Percentiles rank a stretch among this genome's conserved stretches.
These are phyloP conservation scores for Chunga burmeisteri DNA, from an alignment of 2,113 vertebrate genomes.

Conservation along the genomic window DNA sequence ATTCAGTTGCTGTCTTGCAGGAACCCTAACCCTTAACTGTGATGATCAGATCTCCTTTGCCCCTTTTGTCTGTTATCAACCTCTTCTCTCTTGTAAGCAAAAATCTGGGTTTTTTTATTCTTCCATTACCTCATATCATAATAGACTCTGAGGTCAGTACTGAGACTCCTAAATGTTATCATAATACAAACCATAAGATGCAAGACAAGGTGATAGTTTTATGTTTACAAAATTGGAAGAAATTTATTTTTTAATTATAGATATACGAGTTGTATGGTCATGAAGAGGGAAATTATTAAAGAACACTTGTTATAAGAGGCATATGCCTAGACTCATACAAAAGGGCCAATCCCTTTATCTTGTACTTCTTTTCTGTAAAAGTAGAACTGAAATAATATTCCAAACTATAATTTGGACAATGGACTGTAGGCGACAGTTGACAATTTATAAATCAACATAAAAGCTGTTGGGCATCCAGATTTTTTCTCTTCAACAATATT, in stretches of 20 bases:
- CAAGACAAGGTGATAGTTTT: not conserved
- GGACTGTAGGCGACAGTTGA: not conserved
- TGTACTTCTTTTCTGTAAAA: not conserved
- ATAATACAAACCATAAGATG: not conserved
- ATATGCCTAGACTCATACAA: not conserved
- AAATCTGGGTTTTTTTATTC: not conserved
- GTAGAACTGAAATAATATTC: not conserved
- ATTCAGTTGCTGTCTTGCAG: not conserved
- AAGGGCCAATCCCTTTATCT: not conserved
- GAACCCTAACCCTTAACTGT: not conserved
- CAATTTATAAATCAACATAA: not conserved
- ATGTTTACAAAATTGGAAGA: not conserved
- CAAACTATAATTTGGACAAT: not conserved
- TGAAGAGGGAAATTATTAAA: not conserved
- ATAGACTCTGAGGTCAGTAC: not conserved
- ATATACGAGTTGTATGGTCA: not conserved
- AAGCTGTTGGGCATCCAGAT: not conserved
- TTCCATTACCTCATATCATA: not conserved
- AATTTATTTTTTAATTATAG: not conserved
- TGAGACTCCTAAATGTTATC: not conserved
- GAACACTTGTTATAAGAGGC: not conserved
- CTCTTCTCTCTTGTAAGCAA: not conserved
- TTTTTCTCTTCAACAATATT: not conserved
- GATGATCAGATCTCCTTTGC: not conserved
- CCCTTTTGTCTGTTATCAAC: not conserved